Evolutionary conservation across 2,113 vertebrate genomes (phyloP), one percentile per base, ranked within the genome.

Genomic region (Cyprichromis sp.): DNA sequence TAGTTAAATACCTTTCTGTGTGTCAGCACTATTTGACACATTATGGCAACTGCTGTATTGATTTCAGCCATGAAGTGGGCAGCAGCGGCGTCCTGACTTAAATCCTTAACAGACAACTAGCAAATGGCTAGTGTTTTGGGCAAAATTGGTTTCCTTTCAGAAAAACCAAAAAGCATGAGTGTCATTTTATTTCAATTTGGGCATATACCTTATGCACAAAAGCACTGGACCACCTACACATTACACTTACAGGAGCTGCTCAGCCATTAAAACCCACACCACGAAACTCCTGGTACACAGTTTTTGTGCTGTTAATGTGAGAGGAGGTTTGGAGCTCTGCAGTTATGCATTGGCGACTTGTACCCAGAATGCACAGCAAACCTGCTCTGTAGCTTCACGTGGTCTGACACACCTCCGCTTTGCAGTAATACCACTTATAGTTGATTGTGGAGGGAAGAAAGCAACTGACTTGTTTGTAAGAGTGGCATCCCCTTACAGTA

Each of bases 201-300:
- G n/a, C 66, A 71, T 42, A 68, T 12, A 14, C 0, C 17, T 38
- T 68, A 21, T 38, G 11, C 3, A 68, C 34, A 13, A 38, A 68
- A 68, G 63, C 63, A 38, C 63, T 40, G 63, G n/a, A 40, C 36
- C 36, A 24, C 36, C 12, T 68, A 14, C 1, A 40, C 63, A 40
- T 24, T 68, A 68, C 3, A 68, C 7, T 21, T 68, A 68, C 36
- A 21, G 7, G 63, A 40, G 36, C 0, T 40, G 36, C 63, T 21
- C 19, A 66, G 31, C 61, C 61, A n/a, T 36, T 34, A 17, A 66
- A 66, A 36, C 1, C 0, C 61, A 68, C 36, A 0, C 19, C 36
- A 68, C 0, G 0, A 76, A 73, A 24, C 24, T 76, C 24, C 0
- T 29, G 6, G 68, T 26, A 10, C 40, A 47, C 14, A 19, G 14